These are phyloP conservation scores for Theocolax elegans DNA, from an alignment of 1,140 invertebrate species.

Conservation along the genomic window DNA sequence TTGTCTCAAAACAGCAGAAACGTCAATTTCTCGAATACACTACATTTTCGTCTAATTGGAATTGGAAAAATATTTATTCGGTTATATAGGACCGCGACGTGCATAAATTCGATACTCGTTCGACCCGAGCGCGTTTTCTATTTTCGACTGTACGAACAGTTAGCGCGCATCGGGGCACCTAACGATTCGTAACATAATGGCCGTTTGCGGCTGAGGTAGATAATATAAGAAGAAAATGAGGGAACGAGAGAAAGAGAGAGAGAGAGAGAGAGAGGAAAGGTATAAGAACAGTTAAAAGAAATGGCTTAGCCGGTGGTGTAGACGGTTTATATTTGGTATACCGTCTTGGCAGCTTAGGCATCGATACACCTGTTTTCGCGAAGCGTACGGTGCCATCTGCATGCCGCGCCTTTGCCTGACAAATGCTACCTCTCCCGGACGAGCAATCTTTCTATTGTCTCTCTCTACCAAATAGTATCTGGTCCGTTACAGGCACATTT, in stretches of 20 bases:
- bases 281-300: slow-evolving; percentile 21
- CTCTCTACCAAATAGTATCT: not conserved
- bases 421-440: slow-evolving; percentile 10
- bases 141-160: slow-evolving; percentile 27
- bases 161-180: slow-evolving; percentile 12
- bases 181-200: slow-evolving; percentile 22
- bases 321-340: slow-evolving; percentile 37
- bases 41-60: slow-evolving; percentile 24
- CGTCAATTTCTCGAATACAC: slow-evolving; percentile 3
- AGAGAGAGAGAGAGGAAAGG: not conserved
- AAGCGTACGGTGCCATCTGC: slow-evolving; percentile 30
- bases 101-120: slow-evolving; percentile 11
- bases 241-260: not conserved
- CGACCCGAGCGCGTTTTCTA: slow-evolving; percentile 23
- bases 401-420: slow-evolving; percentile 23
- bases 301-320: not conserved
- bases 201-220: slow-evolving; percentile 26
- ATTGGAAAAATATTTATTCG: slow-evolving; percentile 24
- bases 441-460: slow-evolving; percentile 11
- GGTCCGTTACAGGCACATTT: slow-evolving; percentile 23
- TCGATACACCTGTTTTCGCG: slow-evolving; percentile 35
- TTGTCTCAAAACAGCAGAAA: slow-evolving; percentile 8
- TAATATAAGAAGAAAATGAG: not conserved
- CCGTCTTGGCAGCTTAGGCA: slow-evolving; percentile 13
- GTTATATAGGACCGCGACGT: not conserved